Evolutionary conservation across 2,888 invertebrate genomes (phyloP).

Genomic region (Camptogramma bilineatum): DNA sequence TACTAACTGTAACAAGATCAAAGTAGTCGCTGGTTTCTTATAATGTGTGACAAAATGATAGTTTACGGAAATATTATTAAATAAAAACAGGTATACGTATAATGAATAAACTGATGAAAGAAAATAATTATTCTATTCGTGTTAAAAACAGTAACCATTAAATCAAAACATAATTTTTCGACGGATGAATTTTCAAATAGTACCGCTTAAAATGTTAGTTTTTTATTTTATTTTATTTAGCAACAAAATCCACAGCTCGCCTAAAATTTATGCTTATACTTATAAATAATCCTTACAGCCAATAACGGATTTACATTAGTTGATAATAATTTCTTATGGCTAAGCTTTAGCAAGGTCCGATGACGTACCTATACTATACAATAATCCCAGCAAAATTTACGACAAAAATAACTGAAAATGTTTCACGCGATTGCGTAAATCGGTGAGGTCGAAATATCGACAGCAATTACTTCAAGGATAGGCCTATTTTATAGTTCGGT

Average conservation of each 20-base stretch:
- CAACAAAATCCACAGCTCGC: too few species aligned
- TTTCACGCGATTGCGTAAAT: not conserved
- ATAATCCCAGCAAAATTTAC: not conserved
- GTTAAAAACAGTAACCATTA: not conserved
- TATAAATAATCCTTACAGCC: too few species aligned
- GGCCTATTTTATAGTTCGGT: constrained; percentile 10
- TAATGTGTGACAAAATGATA: not conserved
- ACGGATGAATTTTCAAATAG: too few species aligned
- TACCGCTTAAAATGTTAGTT: too few species aligned
- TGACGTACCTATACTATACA: not conserved
- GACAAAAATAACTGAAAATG: not conserved
- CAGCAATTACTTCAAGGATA: constrained; percentile 1
- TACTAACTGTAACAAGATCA: not conserved
- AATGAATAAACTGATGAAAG: too few species aligned
- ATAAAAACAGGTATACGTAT: too few species aligned
- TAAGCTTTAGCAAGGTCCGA: not conserved
- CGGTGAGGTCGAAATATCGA: not conserved
- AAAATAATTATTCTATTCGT: not conserved
- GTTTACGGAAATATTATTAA: too few species aligned
- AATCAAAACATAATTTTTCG: too few species aligned
- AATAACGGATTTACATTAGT: too few species aligned
- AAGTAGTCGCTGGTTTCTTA: not conserved
- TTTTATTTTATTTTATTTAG: too few species aligned
- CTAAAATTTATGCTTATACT: too few species aligned
- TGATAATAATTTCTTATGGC: not conserved